phyloP scores from a whole-genome alignment of 2,797 vertebrate genomes.

The Alca torda region DNA sequence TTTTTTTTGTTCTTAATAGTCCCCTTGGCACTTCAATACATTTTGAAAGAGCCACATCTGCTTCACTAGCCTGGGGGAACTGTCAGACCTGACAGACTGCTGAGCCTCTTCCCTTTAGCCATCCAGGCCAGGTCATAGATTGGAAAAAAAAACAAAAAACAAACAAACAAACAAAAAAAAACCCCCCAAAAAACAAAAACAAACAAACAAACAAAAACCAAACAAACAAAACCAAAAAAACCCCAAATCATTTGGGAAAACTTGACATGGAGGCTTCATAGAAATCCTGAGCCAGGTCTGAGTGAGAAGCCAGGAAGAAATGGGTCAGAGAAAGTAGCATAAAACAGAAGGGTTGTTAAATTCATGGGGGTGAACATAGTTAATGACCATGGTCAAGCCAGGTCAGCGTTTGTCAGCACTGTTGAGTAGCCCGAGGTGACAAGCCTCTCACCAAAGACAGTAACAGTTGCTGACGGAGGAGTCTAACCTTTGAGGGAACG shows the following conservation, averaged over 20 bases:
- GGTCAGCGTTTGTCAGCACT: neutral
- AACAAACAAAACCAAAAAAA: too few relatives aligned
- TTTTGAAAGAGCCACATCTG: conserved; percentile 21
- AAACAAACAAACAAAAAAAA: neutral
- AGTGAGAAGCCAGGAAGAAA: neutral
- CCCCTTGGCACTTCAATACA: neutral
- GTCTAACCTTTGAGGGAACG: neutral
- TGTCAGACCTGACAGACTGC: conserved; percentile 14
- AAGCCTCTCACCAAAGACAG: neutral
- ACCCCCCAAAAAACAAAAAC: neutral
- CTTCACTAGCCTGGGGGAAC: neutral
- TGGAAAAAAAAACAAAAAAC: neutral
- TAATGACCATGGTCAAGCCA: neutral
- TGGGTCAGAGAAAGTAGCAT: neutral
- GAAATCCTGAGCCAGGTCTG: neutral
- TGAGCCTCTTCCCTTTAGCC: neutral
- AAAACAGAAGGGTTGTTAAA: neutral
- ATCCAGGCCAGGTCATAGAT: neutral
- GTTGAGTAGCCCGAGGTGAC: neutral
- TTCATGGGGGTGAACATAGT: neutral
- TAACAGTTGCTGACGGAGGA: neutral
- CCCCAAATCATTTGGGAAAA: neutral
- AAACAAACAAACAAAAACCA: neutral
- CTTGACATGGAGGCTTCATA: neutral
- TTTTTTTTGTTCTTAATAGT: neutral